Conservation (phyloP, 2,797 vertebrate genomes). For the Sparidentex hasta region DNA sequence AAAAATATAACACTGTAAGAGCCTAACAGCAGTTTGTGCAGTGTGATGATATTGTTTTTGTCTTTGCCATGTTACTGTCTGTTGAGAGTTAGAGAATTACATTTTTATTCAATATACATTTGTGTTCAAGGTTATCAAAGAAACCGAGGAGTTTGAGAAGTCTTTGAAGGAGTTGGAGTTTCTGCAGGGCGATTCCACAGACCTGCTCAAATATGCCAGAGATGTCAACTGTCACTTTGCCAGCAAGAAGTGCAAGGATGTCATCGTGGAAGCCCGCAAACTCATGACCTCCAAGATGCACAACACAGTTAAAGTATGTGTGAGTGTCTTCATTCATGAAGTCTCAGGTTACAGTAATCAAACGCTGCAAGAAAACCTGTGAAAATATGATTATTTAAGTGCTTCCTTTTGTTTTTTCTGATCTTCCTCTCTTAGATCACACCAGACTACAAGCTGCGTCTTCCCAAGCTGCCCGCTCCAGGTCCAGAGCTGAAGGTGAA, state of each 20-base stretch:
- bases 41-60: neutral
- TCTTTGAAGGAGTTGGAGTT: slow-evolving; percentile 91
- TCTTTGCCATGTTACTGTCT: too few relatives aligned
- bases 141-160: slow-evolving; percentile 93
- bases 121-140: slow-evolving; percentile 90
- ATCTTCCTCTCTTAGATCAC: slow-evolving; percentile 84
- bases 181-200: slow-evolving; percentile 89
- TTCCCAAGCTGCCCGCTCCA: slow-evolving; percentile 87
- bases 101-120: neutral
- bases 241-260: slow-evolving; percentile 97
- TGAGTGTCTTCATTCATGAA: neutral
- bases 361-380: too few relatives aligned
- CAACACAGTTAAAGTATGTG: slow-evolving; percentile 93
- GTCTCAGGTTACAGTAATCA: too few relatives aligned
- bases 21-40: neutral
- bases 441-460: slow-evolving; percentile 84
- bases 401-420: neutral
- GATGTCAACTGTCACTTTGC: slow-evolving; percentile 96
- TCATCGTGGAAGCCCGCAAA: slow-evolving; percentile 93
- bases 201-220: slow-evolving; percentile 93
- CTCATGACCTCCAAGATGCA: slow-evolving; percentile 99
- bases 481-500: slow-evolving; percentile 72
- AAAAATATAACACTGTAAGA: slow-evolving; percentile 90
- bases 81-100: fast-evolving
- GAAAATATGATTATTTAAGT: neutral